Percentiles rank a stretch among this genome's conserved stretches.
phyloP scores from a whole-genome alignment of 2,797 vertebrate genomes.

The Pelobates cultripes region DNA sequence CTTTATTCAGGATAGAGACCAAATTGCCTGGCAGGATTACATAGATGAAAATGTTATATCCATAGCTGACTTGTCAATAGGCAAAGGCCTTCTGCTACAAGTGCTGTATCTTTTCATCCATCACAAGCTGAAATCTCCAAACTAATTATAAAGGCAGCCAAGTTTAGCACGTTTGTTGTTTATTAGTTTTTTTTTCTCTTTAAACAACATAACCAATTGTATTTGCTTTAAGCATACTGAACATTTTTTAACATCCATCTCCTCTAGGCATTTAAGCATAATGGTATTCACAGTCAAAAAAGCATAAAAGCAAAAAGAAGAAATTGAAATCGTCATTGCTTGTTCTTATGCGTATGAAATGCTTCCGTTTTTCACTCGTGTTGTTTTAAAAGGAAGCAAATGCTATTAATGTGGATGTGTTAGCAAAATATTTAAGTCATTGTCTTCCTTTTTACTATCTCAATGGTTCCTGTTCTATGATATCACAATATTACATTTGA shows the following conservation, averaged over 20 bases:
- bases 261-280: conserved; percentile 10
- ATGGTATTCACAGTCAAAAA: not conserved
- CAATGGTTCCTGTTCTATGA: conserved; percentile 27
- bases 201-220: conserved; percentile 31
- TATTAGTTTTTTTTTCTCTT: conserved; percentile 34
- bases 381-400: not conserved
- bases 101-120: conserved; percentile 55
- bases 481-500: conserved; percentile 45
- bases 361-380: not conserved
- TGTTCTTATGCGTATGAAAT: conserved; percentile 23
- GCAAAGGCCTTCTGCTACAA: conserved; percentile 55
- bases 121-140: conserved; percentile 52
- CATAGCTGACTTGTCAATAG: conserved; percentile 55
- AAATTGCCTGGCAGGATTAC: conserved; percentile 54
- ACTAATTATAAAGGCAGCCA: conserved; percentile 53
- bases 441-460: conserved; percentile 15
- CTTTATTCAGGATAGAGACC: conserved; percentile 54
- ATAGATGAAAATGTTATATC: conserved; percentile 51
- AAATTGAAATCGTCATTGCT: conserved; percentile 1
- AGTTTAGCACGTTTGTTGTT: conserved; percentile 46
- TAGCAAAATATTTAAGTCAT: conserved; percentile 8
- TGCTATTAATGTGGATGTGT: conserved; percentile 22
- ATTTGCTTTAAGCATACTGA: conserved; percentile 25
- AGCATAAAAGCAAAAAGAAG: not conserved
- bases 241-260: conserved; percentile 22